Base-by-base conservation (phyloP, 2,888 invertebrate genomes). In the Allolobophora icterica region DNA sequence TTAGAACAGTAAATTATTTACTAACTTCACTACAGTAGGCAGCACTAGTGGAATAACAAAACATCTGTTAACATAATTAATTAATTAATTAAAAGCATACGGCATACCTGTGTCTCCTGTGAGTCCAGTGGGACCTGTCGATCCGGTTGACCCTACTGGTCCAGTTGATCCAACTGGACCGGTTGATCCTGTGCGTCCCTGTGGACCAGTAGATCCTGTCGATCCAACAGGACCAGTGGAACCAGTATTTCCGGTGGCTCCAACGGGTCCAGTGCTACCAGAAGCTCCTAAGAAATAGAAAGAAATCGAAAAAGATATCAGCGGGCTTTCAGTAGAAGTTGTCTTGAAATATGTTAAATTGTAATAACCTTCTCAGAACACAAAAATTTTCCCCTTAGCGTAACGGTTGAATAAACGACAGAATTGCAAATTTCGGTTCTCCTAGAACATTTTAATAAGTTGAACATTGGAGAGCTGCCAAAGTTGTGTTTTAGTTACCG, bases 191-290 rank as follows among this genome's bases (percentile, higher is more conserved):
- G 84, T 84, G 45, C 87, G 45, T 89, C 91, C 91, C 83, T 21
- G 24, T 21, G 52, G 35, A 21, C 91, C 91, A 33, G 91, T 83
- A 15, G 89, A 42, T 84, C 91, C 91, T 6, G 71, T 87, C 45
- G 35, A 87, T 71, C 90, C 90, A 84, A 33, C 42, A 34, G 38
- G 40, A 52, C 91, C 91, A 34, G 40, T 84, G 24, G 91, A 35
- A 21, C 91, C 91, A 52, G 91, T 35, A 34, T 33, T 30, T 42
- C 91, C 91, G 19, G 89, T 34, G 21, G 38, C 38, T 89, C 91
- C 91, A 17, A 89, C 34, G 83, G 89, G 35, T 21, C 91, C 91
- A 42, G 87, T 87, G 84, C 84, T 83, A 8, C 90, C 90, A 11
- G 90, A 42, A 15, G 71, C 71, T 6, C 71, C 71, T 71, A 71